Evolutionary conservation across 2,113 vertebrate species (phyloP), one percentile per base, ranked within the genome.

Genomic region (Tinamus guttatus): DNA sequence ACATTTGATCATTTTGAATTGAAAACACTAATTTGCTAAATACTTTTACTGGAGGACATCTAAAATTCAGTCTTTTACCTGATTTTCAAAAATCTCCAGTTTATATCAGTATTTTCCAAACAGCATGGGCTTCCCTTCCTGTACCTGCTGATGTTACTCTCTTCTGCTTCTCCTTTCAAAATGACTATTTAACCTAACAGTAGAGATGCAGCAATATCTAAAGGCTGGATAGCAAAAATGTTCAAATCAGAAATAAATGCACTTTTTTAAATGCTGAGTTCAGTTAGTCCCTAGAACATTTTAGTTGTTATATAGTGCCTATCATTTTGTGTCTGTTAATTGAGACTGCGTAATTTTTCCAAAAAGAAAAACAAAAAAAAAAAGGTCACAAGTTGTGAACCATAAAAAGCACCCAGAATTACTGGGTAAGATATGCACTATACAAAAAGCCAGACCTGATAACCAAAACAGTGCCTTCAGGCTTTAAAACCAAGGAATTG

Each of bases 251-350:
- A 93, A 95, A 60, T 59, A 95, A 93, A 88, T 75, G 41, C 28
- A 45, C 16, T 43, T 90, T 92, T 71, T 49, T 30, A 70, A 86
- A 84, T 64, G 71, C 20, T 38, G 74, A 75, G 75, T 82, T 86
- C 75, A 68, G 76, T 90, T 91, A 92, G 58, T 81, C 69, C 38
- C 78, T 93, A 56, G 13, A 94, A 77, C 60, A 81, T 59, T 85
- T 89, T 93, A 91, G 85, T 82, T 95, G 71, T 94, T 79, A 89
- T 90, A 65, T 38, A 69, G 75, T 78, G 38, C 65, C 58, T 76
- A 20, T 76, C 13, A 3, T 41, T 89, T 84, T 93, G 38, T 56
- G 90, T 90, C 83, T 93, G 91, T 73, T 83, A 81, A 84, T 68
- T 81, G 76, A 93, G 90, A 73, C 80, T 40, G 60, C 22, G 52